Evolutionary conservation across 1,140 invertebrate species (phyloP), one percentile per base, ranked within the genome.

Genomic region (Idris sp.): DNA sequence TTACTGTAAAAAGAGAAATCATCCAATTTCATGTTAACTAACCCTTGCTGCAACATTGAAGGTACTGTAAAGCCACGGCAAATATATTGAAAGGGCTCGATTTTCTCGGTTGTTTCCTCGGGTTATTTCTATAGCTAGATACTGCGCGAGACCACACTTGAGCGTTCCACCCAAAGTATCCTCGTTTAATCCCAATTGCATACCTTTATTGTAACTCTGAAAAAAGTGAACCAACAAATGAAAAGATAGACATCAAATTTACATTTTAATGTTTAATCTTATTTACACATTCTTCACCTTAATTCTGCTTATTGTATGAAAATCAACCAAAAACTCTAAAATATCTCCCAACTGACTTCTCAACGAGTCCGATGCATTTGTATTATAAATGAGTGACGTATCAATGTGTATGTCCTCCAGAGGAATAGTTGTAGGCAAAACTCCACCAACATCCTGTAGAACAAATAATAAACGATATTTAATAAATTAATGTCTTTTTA

Each of bases 131-230:
- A 98, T 87, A 9, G 97, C 96, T 36, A 98, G 89, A 87, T 94
- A 98, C 87, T 99, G 97, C 0, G 97, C 95, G 38, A 99, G 91
- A 9, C 96, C 97, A 44, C 97, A 96, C 87, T 99, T 99, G 7
- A 99, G 89, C 14, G 96, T 94, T 5, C 96, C 96, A 5, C 97
- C 97, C 13, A 99, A 87, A 0, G 97, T 98, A 84, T 99, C 98
- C 86, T 99, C 94, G 85, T 97, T 97, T 49, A 98, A 87, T 15
- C 94, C 94, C 65, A 92, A 92, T 68, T 91, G 89, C 67, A 91
- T 87, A 1, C 93, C 93, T 86, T 95, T 95, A 79, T 91, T 92
- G 76, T 94, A 95, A 78, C 92, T 95, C 94, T 96, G 78, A 26
- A 88, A 88, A 38, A 30, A 79, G n/a, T n/a, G n/a, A n/a, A n/a